Conservation (phyloP, 2,797 vertebrate species). For the Girardinus metallicus region DNA sequence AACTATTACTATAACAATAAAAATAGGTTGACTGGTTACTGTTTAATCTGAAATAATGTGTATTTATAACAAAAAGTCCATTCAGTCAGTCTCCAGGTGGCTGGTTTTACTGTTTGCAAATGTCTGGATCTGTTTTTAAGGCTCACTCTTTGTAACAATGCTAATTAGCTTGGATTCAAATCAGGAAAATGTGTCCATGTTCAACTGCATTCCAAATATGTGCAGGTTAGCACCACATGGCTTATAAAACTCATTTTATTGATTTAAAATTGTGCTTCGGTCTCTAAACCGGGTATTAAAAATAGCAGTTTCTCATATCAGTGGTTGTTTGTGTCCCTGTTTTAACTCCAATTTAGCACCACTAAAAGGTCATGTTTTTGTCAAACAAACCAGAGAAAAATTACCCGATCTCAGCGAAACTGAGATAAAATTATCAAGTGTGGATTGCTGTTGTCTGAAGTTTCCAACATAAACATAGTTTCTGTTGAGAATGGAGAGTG, state of each 20-base stretch:
- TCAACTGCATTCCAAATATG: background rate
- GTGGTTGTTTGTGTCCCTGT: background rate
- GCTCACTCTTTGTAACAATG: background rate
- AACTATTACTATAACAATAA: background rate
- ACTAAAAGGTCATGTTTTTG: background rate
- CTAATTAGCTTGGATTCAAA: background rate
- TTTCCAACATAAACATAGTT: background rate
- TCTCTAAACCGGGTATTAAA: background rate
- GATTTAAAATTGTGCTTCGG: conserved; percentile 7
- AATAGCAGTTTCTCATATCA: background rate
- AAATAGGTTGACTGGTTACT: background rate
- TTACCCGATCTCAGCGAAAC: background rate
- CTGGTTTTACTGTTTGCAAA: background rate
- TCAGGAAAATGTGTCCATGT: background rate
- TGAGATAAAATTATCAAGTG: background rate
- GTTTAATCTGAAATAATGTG: background rate
- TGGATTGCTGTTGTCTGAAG: background rate
- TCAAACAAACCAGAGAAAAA: background rate
- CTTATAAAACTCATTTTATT: conserved; percentile 24
- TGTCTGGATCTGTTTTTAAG: background rate
- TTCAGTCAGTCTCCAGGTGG: background rate
- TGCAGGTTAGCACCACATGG: background rate
- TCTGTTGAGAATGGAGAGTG: background rate
- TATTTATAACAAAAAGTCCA: background rate
- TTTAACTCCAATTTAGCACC: background rate